Base-by-base conservation (phyloP, 2,888 invertebrate species). In the Melipona bicolor region DNA sequence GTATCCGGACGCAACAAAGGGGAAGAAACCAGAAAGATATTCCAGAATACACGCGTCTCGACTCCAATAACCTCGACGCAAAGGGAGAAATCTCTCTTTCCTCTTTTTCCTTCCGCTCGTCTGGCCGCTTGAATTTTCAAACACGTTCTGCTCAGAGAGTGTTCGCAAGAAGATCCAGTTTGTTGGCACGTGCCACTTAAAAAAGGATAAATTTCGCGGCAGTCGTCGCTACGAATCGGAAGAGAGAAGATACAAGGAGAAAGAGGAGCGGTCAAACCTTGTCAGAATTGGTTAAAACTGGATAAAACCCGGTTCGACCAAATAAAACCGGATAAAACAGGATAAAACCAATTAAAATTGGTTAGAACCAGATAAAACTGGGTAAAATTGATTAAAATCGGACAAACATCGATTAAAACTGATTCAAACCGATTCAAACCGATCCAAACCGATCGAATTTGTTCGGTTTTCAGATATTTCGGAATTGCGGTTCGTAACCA, bases 101-200 rank as follows among this genome's bases (percentile, higher is more conserved):
- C 5, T 11, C 2, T 19, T 52, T 61, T 17, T 32, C 9, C 11
- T 61, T 27, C 27, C 67, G 50, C 32, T 43, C n/a, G 75, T 64
- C 54, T 59, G 70, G 21, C 43, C 27, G 17, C 11, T 52, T 61
- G 78, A 88, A 88, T 84, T 78, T 84, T 82, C 68, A 77, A 78
- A 76, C 54, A 56, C 27, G 27, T n/a, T 36, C 54, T n/a, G 21
- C 52, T 43, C 11, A 24, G 24, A 32, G 21, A 32, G 17, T 49
- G 32, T 36, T 32, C 68, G 56, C 43, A 27, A 64, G 43, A 6
- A 27, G 70, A 79, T 72, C 81, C 70, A 52, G 67, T 83, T 85
- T 78, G 83, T 74, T 67, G 85, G 80, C 87, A 89, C 87, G 80
- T 87, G 83, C 76, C 70, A 81, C 79, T 87, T 83, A 79, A 89